Evolutionary conservation across 1,140 invertebrate species (phyloP), one percentile per base, ranked within the genome.

Genomic region (Ceratosolen fusciceps): DNA sequence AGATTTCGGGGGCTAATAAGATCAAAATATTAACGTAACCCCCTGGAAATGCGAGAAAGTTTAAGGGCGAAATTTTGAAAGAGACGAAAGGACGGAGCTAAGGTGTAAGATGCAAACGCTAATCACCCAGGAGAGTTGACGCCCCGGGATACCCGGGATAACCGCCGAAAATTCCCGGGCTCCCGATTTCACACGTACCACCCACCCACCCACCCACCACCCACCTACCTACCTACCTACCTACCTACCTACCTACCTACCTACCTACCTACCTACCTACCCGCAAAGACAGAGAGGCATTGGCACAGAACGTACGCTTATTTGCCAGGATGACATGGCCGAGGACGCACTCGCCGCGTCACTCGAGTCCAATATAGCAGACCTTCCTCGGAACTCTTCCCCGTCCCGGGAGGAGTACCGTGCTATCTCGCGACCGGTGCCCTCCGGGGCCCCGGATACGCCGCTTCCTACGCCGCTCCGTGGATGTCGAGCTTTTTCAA

Each of bases 391-490:
- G 14, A n/a, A n/a, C n/a, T n/a, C n/a, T n/a, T n/a, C n/a, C n/a
- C n/a, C n/a, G n/a, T n/a, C n/a, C n/a, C n/a, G n/a, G n/a, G n/a
- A n/a, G n/a, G n/a, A n/a, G n/a, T n/a, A n/a, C 31, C 5, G 4
- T 56, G 14, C 49, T 37, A 39, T 58, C 52, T 73, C 12, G 49
- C 21, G 49, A 12, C 49, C 26, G 12, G 9, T 21, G 10, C 49
- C 83, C 83, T 84, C 85, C 80, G 70, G 47, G 74, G 37, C 60
- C 34, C 72, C 54, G 54, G 39, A 71, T 75, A 73, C 72, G 76
- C 81, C 21, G 76, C 39, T 80, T 60, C 47, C n/a, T n/a, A n/a
- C 67, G 83, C 83, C 83, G 84, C 85, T 83, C 83, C 82, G 34
- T 12, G 5, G 39, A 9, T 37, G 12, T 8, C 49, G 49, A 43